These are phyloP conservation scores for Caracal caracal DNA, from an alignment of 2,113 vertebrate species.

Conservation along the genomic window DNA sequence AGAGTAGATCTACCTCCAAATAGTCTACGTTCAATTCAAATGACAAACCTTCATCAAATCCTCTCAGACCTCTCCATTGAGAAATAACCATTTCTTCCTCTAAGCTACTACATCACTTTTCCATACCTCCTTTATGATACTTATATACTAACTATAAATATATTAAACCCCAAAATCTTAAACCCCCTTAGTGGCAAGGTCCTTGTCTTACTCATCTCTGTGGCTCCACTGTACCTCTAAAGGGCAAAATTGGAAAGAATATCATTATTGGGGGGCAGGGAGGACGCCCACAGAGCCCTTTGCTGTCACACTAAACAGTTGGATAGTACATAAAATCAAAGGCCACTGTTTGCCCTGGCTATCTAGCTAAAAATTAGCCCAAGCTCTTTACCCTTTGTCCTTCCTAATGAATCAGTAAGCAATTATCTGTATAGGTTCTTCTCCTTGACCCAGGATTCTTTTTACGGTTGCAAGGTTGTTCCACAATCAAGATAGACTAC, in stretches of 20 bases:
- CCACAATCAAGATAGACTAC: background rate
- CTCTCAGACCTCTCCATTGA: background rate
- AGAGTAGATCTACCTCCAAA: background rate
- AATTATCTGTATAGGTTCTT: background rate
- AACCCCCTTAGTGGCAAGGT: background rate
- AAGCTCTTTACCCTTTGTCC: background rate
- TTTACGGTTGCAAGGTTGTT: background rate
- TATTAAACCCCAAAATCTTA: slow-evolving; percentile 41
- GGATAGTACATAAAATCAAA: background rate
- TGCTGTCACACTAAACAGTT: background rate
- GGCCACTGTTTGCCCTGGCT: background rate
- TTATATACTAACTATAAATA: slow-evolving; percentile 23
- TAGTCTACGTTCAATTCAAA: background rate
- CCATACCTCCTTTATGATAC: background rate
- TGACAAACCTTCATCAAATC: slow-evolving; percentile 17
- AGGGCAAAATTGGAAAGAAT: background rate
- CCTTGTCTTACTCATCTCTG: background rate
- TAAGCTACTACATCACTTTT: background rate
- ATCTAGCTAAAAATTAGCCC: background rate
- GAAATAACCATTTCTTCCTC: background rate
- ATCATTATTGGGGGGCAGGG: background rate
- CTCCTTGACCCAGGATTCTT: background rate
- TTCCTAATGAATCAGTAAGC: background rate
- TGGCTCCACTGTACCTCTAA: background rate
- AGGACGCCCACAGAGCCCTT: background rate